Base-by-base conservation (phyloP, 2,113 vertebrate species). In the Zeus faber region DNA sequence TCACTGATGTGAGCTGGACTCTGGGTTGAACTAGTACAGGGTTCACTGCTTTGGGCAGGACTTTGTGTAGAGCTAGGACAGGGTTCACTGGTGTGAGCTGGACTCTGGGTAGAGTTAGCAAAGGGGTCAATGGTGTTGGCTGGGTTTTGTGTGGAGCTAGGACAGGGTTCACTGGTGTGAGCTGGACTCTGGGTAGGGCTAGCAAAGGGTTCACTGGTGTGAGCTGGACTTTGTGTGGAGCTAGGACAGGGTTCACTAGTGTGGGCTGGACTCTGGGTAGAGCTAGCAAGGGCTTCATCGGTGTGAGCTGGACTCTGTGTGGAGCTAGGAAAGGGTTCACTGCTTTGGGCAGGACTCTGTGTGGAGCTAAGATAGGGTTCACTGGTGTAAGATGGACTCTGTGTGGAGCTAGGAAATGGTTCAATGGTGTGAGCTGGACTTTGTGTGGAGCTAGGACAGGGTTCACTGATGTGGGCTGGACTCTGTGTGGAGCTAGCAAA, bases 1-100 rank as follows among this genome's bases (percentile, higher is more conserved):
- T 72, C 35, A 23, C 23, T 45, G 33, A 54, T 60, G 57, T 54
- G 73, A 52, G 54, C 18, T 58, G 67, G 62, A 58, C 51, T 67
- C 27, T 51, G 58, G 48, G 33, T 53, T 26, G 67, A 56, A 6
- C 67, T 43, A 20, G 4, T 16, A 43, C 40, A 43, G n/a, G 17
- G 4, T 43, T 43, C 40, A 43, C 18, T 43, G 16, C 22, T 47
- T 10, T 47, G 7, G 14, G 25, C 11, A 2, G 6, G 3, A 13
- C 22, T n/a, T 14, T 25, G 45, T 25, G 11, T n/a, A n/a, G 45
- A 11, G 23, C 45, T 65, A 49, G 50, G 50, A 57, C 27, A 22
- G 17, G 23, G 3, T 2, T 27, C 47, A 59, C 49, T 18, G 59
- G 53, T 25, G 23, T 25, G 21, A 23, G 16, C 23, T 25, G 23